Base-by-base conservation (phyloP, 1,140 invertebrate genomes). In the Papilio polyxenes region DNA sequence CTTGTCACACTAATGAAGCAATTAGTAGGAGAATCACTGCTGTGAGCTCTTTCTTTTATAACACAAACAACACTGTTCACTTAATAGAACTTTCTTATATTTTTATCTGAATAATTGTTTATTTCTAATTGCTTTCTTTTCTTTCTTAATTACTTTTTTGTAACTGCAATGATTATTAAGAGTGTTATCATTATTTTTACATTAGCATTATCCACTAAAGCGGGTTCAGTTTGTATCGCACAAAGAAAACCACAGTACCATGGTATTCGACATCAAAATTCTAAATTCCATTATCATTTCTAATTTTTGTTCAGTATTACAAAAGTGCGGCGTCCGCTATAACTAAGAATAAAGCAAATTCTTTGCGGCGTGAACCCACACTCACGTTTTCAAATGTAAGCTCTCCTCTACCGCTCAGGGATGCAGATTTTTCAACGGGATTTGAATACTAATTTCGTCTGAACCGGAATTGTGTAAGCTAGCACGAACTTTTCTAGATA, bases 391-490 rank as follows among this genome's bases (percentile, higher is more conserved):
- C 11, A 72, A 72, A 72, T 72, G 65, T 72, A 72, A 72, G 65
- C 65, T 72, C 65, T 72, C 65, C 65, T 72, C 65, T 11, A 72
- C 65, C 65, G 65, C 65, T 72, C 65, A 72, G 65, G 31, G 65
- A 72, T 72, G 65, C 65, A 72, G 65, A 72, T 72, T 72, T 72
- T 72, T 72, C 65, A 72, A 72, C 65, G 65, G 65, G 65, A 72
- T 72, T 72, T 72, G 65, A 72, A 72, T 72, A 40, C 65, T 72
- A 72, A 72, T 72, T 72, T 72, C 13, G 65, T 72, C 13, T 72
- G 65, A 72, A 72, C 31, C 13, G 65, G 31, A 72, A 72, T 72
- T 72, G 65, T 72, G 65, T 72, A 72, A 72, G 65, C 65, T 72
- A 37, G 31, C 65, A 37, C 23, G 62, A 65, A 65, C 65, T 37